Percentiles rank a stretch among this genome's conserved stretches.
phyloP scores from a whole-genome alignment of 2,113 vertebrate genomes.

The Neolamprologus ventralis region DNA sequence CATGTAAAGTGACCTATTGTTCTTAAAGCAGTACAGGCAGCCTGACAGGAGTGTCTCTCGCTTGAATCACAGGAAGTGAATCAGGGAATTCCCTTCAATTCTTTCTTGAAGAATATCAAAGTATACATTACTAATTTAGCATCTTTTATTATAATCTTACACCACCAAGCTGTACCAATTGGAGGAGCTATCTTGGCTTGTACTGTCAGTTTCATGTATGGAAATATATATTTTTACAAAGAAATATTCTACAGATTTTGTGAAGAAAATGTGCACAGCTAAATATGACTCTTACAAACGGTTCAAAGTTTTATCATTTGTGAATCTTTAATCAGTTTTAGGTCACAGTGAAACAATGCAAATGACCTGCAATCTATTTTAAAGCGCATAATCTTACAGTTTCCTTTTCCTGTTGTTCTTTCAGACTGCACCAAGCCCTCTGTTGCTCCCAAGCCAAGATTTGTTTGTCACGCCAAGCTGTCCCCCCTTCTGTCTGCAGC shows the following conservation, averaged over 20 bases:
- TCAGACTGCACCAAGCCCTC: constrained; percentile 84
- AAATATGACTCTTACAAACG: background rate
- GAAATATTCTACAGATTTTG: background rate
- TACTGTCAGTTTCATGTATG: background rate
- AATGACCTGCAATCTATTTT: constrained; percentile 62
- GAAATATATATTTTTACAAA: background rate
- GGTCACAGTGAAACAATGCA: constrained; percentile 41
- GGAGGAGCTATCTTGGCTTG: background rate
- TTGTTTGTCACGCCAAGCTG: constrained; percentile 66
- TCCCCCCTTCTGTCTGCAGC: constrained; percentile 71
- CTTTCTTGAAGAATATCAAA: constrained; percentile 20
- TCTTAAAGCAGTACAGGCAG: background rate
- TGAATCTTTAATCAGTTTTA: constrained; percentile 1
- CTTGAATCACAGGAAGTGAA: constrained; percentile 66
- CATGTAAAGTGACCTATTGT: background rate
- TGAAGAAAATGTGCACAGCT: background rate
- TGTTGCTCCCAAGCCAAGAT: constrained; percentile 84
- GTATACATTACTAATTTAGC: background rate
- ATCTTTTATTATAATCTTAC: background rate
- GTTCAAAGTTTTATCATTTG: background rate
- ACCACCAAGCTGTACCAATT: background rate
- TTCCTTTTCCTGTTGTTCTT: constrained; percentile 70
- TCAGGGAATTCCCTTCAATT: constrained; percentile 59
- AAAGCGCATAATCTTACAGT: constrained; percentile 60
- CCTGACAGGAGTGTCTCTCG: constrained; percentile 32